Conservation (phyloP, 2,797 vertebrate genomes). For the Euphonia xanthogaster region DNA sequence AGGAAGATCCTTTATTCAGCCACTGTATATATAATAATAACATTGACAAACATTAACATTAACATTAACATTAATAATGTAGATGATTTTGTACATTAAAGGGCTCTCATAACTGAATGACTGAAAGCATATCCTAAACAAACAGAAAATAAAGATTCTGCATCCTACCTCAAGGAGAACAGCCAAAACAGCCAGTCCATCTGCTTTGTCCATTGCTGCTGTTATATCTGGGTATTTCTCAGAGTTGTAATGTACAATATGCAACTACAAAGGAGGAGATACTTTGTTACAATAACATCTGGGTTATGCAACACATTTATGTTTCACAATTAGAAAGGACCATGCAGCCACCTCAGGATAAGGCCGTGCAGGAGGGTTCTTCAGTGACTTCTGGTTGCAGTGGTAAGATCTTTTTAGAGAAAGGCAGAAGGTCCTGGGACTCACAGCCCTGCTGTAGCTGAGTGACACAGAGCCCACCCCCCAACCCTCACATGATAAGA, state of each 20-base stretch:
- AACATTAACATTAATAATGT: too few species aligned
- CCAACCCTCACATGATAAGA: too few species aligned
- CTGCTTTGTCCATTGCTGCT: slow-evolving; percentile 83
- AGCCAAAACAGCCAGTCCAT: slow-evolving; percentile 91
- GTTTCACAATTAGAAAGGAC: not conserved
- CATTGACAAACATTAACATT: too few species aligned
- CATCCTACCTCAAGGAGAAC: slow-evolving; percentile 90
- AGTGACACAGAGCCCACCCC: not conserved
- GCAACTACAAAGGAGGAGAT: slow-evolving; percentile 80
- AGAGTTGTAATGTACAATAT: slow-evolving; percentile 95
- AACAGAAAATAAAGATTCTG: not conserved
- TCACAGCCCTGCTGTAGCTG: not conserved
- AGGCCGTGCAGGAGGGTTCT: not conserved
- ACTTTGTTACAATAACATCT: accelerated
- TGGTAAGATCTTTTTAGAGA: not conserved
- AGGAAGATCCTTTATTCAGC: not conserved
- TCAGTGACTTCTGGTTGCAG: not conserved
- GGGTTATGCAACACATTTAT: not conserved
- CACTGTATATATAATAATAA: not conserved
- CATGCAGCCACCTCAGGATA: not conserved
- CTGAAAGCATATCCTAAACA: not conserved
- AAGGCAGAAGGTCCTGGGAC: not conserved
- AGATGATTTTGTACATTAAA: not conserved
- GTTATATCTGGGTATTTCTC: slow-evolving; percentile 85
- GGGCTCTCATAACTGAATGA: not conserved